Evolutionary conservation across 2,113 vertebrate species (phyloP), one percentile per base, ranked within the genome.

Genomic region (Trichomycterus rosablanca): DNA sequence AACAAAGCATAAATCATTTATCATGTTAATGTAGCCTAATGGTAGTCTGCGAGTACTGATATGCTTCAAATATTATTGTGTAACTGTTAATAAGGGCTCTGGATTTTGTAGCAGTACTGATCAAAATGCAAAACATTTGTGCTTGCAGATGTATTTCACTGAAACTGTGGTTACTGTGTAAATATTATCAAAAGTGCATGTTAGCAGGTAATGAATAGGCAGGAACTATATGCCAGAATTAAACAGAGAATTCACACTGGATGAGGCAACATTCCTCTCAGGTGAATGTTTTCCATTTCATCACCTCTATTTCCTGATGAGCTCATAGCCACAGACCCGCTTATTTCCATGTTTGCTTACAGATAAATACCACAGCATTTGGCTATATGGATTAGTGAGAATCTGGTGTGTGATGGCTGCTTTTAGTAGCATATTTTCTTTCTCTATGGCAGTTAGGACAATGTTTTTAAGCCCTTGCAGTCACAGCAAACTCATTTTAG

Each of bases 221-320:
- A 30, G 26, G 26, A 30, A 30, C 7, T 30, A 30, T 7, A 30
- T 3, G 26, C 3, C 26, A 30, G 7, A 30, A 30, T 7, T 7
- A 30, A 30, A 7, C 4, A 40, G 15, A 19, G 20, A 18, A 54
- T 16, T 42, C 51, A n/a, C n/a, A n/a, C 20, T 43, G 67, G 57
- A n/a, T 28, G 59, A 74, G 23, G 54, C 63, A 66, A 73, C 70
- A 58, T 63, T 80, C 74, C 60, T 71, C 42, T 0, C 3, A 66
- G 74, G 12, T 56, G 68, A 55, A 48, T 76, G 50, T 59, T 53
- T 78, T 80, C 74, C 77, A 72, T 70, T 59, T 30, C 22, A 30
- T 76, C 76, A 73, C 60, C 52, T 71, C 10, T 9, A 11, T 20
- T 43, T 32, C 16, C 26, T 44, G 10, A 45, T 43, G 39, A 44